Evolutionary conservation across 2,888 invertebrate genomes (phyloP), one percentile per base, ranked within the genome.

Genomic region (Polydrusus cervinus): DNA sequence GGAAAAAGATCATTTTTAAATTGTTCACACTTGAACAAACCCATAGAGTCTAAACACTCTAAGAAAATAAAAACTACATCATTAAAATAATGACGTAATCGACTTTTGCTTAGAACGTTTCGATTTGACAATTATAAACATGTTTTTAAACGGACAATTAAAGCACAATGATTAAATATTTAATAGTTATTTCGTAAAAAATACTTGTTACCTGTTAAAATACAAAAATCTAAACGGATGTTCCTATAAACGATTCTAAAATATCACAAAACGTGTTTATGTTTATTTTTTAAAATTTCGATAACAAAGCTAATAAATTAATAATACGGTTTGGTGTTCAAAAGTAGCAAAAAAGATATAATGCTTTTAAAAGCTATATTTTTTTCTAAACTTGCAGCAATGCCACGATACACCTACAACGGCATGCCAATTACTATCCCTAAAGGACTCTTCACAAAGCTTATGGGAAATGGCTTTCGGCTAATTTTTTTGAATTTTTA

Each of bases 261-360:
- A 61, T 70, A 70, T 70, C 70, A 70, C 70, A 70, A 70, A 70
- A 61, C 49, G 51, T 61, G 49, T 70, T 69, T 60, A 40, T 62
- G 40, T 62, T 47, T n/a, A 30, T 30, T 20, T 14, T 20, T 16
- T 51, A 43, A 34, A 40, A 68, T 68, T 53, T 18, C 30, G 40
- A 30, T 25, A 45, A 68, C 49, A 60, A 47, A 45, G n/a, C 38
- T 18, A 16, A 55, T 40, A 47, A 65, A 68, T 43, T 18, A 71
- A 51, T 25, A 25, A 34, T 34, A 34, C 16, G 25, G 1, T 45
- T 25, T 18, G 34, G 57, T 16, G 18, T 18, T 34, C 34, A 25
- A 38, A 10, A 18, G 20, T 14, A 38, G 18, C 38, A 40, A 60
- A 60, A 14, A 53, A 25, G 53, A 25, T 53, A 25, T 53, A 25